Evolutionary conservation across 1,140 invertebrate species (phyloP), one percentile per base, ranked within the genome.

Genomic region (Acyrthosiphon pisum): DNA sequence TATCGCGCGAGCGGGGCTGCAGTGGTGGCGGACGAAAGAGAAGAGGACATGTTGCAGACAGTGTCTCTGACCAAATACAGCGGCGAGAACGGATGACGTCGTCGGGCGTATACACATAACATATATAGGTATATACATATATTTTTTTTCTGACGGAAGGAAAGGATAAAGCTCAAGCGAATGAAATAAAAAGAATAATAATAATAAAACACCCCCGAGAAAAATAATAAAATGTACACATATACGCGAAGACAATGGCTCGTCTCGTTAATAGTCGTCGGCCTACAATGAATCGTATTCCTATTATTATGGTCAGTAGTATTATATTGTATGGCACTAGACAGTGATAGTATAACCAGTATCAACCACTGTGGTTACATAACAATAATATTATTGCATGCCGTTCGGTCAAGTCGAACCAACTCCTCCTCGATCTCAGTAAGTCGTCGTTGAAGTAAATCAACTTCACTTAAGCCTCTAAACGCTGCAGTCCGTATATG

Each of bases 11-110:
- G 86, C 46, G 87, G 37, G 23, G 22, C n/a, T 26, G 60, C 41
- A 26, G 44, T 26, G 84, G 41, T 11, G 41, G 84, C 11, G 20
- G 26, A 46, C 50, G 86, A 89, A 90, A 30, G 53, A 7, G 18
- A 50, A 48, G 37, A 68, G 37, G 53, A 60, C 53, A 41, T 90
- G 53, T 90, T 60, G 53, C 88, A 91, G 60, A 81, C 90, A 90
- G 56, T 53, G 68, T 68, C 44, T 41, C 37, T n/a, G 60, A 91
- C 41, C 41, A 91, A 91, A 91, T 91, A 91, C 60, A 76, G 56
- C 60, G 8, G 41, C 60, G n/a, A n/a, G 30, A 88, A 88, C 46
- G 46, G 86, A 87, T 87, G 46, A 35, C 86, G 44, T 84, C 22
- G 83, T 84, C 60, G 30, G 23, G n/a, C 50, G 88, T 90, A 37